A percentile compares a stretch with the other conserved stretches of the same genome.
These are phyloP conservation scores for Cyprinodon diabolis DNA, from an alignment of 2,797 vertebrate species.

Conservation along the genomic window DNA sequence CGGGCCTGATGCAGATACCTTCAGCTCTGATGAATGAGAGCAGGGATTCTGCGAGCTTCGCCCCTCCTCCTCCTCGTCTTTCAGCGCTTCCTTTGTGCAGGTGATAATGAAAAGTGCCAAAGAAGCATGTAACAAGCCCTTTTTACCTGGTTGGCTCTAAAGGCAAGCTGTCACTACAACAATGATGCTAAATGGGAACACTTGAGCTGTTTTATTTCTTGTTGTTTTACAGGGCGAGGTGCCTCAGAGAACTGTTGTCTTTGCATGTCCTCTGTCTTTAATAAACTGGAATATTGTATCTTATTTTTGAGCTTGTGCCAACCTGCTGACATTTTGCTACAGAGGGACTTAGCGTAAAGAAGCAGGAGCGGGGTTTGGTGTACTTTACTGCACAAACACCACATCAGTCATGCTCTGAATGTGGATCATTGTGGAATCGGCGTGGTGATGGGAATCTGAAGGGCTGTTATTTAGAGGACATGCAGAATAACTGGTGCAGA, in stretches of 20 bases:
- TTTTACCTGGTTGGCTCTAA: constrained; percentile 68
- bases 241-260: constrained; percentile 28
- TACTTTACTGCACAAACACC: constrained; percentile 56
- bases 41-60: constrained; percentile 55
- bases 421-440: constrained; percentile 28
- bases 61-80: constrained; percentile 76
- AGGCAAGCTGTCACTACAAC: constrained; percentile 72
- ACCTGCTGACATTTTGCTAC: constrained; percentile 57
- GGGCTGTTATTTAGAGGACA: constrained; percentile 30
- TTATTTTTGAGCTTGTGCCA: constrained; percentile 61
- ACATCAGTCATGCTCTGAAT: constrained; percentile 50
- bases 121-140: constrained; percentile 83
- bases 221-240: constrained; percentile 71
- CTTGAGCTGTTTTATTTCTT: constrained; percentile 63
- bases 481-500: constrained; percentile 16
- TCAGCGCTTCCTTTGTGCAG: constrained; percentile 83
- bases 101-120: constrained; percentile 87
- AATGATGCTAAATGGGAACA: constrained; percentile 60
- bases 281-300: constrained; percentile 60
- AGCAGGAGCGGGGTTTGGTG: constrained; percentile 33
- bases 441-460: constrained; percentile 23
- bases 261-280: constrained; percentile 17
- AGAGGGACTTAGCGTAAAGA: constrained; percentile 48
- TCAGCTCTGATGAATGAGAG: constrained; percentile 89
- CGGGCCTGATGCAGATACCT: constrained; percentile 88